phyloP scores from a whole-genome alignment of 2,797 vertebrate species.

The Scyliorhinus canicula region DNA sequence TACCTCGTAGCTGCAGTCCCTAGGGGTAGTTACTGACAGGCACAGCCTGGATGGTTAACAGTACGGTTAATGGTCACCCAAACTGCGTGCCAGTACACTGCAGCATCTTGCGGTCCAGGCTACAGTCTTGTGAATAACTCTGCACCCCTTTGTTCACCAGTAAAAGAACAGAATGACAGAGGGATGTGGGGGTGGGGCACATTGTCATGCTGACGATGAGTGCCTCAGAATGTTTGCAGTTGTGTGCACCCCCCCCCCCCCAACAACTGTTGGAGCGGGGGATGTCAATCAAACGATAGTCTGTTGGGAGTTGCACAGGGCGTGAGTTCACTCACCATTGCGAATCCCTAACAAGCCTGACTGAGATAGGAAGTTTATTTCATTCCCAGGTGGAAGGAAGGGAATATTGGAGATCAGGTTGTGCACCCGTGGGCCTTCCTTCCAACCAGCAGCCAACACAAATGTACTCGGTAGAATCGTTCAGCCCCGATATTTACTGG shows the following conservation, averaged over 20 bases:
- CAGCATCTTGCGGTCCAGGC: background rate
- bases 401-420: background rate
- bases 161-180: background rate
- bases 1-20: background rate
- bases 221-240: background rate
- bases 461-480: background rate
- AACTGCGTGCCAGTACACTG: background rate
- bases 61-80: background rate
- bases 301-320: background rate
- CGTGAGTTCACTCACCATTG: background rate
- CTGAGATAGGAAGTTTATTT: background rate
- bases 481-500: too few relatives aligned
- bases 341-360: background rate
- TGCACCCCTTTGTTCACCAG: background rate
- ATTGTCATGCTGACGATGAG: background rate
- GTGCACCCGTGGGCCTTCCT: background rate
- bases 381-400: background rate
- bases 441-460: background rate
- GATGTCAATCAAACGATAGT: background rate
- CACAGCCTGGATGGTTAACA: background rate
- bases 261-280: too few relatives aligned
- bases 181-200: background rate
- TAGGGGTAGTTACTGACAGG: background rate
- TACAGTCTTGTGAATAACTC: background rate
- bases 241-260: background rate